A percentile compares a stretch with the other conserved stretches of the same genome.
These are phyloP conservation scores for Solea solea DNA, from an alignment of 2,113 vertebrate genomes.

Conservation along the genomic window DNA sequence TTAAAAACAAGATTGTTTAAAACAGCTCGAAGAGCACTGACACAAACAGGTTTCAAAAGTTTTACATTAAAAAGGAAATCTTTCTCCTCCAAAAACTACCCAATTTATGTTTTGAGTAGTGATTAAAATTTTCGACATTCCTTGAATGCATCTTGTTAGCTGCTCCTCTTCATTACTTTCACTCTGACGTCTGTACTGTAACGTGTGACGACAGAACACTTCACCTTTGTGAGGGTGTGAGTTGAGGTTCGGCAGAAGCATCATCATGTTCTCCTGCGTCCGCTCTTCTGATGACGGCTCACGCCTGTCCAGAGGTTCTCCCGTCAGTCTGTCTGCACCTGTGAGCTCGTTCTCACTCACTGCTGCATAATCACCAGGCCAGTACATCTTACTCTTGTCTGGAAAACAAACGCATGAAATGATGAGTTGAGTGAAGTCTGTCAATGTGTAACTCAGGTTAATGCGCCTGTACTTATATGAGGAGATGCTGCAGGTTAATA, in stretches of 20 bases:
- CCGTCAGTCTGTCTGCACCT: constrained; percentile 57
- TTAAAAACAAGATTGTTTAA: too few relatives aligned
- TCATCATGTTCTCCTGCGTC: constrained; percentile 55
- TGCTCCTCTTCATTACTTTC: too few relatives aligned
- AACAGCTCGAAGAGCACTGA: too few relatives aligned
- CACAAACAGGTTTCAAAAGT: too few relatives aligned
- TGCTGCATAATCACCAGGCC: constrained; percentile 83
- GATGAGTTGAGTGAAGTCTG: neutral
- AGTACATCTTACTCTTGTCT: constrained; percentile 80
- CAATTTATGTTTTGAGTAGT: too few relatives aligned
- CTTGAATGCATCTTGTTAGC: too few relatives aligned
- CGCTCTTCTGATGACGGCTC: constrained; percentile 64
- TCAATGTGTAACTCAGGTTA: neutral
- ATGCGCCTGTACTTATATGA: too few relatives aligned
- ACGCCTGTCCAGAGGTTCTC: constrained; percentile 55
- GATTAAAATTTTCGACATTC: too few relatives aligned
- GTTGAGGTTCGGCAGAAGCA: constrained; percentile 75
- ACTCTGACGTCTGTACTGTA: too few relatives aligned
- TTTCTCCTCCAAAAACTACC: too few relatives aligned
- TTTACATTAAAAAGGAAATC: too few relatives aligned
- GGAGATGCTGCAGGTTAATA: neutral
- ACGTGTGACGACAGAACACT: neutral
- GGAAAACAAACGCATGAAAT: constrained; percentile 3
- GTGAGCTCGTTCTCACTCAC: constrained; percentile 69
- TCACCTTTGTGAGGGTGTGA: constrained; percentile 88